phyloP scores from a whole-genome alignment of 2,113 vertebrate genomes.

The Perca fluviatilis region DNA sequence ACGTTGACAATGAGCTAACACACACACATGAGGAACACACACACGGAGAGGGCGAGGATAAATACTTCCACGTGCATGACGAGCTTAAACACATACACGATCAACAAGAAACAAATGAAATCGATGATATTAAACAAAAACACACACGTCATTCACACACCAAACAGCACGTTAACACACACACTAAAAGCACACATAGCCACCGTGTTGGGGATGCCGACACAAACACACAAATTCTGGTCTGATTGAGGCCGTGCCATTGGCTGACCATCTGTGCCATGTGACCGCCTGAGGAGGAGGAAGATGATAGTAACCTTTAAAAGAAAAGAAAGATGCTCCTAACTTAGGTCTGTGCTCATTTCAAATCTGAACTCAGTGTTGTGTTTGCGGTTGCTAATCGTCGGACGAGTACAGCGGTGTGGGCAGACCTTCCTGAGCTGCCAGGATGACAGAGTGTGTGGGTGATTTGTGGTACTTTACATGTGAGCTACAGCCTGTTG shows the following conservation, averaged over 20 bases:
- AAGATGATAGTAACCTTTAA: constrained; percentile 24
- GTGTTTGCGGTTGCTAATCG: constrained; percentile 18
- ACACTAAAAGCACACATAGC: constrained; percentile 36
- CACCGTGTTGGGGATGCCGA: constrained; percentile 21
- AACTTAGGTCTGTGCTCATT: constrained; percentile 54
- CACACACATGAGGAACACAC: constrained; percentile 15
- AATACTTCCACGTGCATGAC: constrained; percentile 8
- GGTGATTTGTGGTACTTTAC: constrained; percentile 24
- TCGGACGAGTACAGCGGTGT: constrained; percentile 17
- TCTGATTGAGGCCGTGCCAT: constrained; percentile 59
- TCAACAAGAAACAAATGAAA: constrained; percentile 48
- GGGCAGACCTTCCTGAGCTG: constrained; percentile 17
- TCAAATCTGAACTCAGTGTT: constrained; percentile 41
- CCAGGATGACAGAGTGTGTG: constrained; percentile 13
- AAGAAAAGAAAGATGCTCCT: constrained; percentile 33
- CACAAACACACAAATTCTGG: constrained; percentile 45
- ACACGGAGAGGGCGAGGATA: constrained; percentile 2
- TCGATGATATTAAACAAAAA: constrained; percentile 46
- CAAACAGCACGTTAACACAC: constrained; percentile 28
- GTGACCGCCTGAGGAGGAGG: constrained; percentile 57
- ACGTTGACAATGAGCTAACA: constrained; percentile 22
- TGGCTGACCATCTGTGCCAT: constrained; percentile 76
- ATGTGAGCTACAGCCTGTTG: constrained; percentile 24
- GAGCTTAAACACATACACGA: constrained; percentile 38
- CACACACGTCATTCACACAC: constrained; percentile 51